These are phyloP conservation scores for Siderastrea siderea DNA, from an alignment of 92 coral and sea anemone species.

Conservation along the genomic window DNA sequence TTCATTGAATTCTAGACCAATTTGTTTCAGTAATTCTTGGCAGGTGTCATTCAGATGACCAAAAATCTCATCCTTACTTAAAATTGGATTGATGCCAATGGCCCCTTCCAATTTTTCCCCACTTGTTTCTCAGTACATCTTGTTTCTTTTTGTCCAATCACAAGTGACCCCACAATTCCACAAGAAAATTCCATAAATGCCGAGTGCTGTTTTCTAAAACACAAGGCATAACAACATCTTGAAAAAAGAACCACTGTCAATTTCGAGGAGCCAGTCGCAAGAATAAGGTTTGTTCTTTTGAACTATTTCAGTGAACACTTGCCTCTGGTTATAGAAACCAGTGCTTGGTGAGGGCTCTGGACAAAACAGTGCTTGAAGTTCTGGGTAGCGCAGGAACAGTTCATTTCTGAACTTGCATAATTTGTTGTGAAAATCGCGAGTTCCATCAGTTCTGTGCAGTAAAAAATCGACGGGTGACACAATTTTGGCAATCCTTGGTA, in stretches of 20 bases:
- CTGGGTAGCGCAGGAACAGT: slow-evolving; percentile 20
- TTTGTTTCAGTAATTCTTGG: slow-evolving; percentile 37
- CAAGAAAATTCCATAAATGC: slow-evolving; percentile 49
- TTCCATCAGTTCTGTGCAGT: background rate
- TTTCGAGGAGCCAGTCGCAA: slow-evolving; percentile 49
- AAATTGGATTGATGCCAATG: slow-evolving; percentile 41
- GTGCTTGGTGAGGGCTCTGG: slow-evolving; percentile 10
- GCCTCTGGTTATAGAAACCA: background rate
- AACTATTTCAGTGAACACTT: background rate
- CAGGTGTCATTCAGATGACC: slow-evolving; percentile 25
- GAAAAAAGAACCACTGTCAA: slow-evolving; percentile 50
- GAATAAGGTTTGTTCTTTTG: slow-evolving; percentile 28
- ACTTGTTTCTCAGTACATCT: slow-evolving; percentile 35
- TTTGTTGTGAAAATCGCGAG: background rate
- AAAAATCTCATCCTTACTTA: slow-evolving; percentile 28
- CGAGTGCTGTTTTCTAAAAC: slow-evolving; percentile 24
- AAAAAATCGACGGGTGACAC: slow-evolving; percentile 41
- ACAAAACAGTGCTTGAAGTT: background rate
- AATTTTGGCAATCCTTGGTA: background rate
- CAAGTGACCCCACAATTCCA: slow-evolving; percentile 45
- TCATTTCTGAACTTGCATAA: slow-evolving; percentile 29
- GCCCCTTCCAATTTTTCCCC: slow-evolving; percentile 53
- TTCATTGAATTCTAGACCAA: slow-evolving; percentile 48
- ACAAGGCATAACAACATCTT: slow-evolving; percentile 21
- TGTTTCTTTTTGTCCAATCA: slow-evolving; percentile 41